A percentile compares a stretch with the other conserved stretches of the same genome.
These are phyloP conservation scores for Sigmodon hispidus DNA, from an alignment of 2,113 vertebrate species.

Conservation along the genomic window DNA sequence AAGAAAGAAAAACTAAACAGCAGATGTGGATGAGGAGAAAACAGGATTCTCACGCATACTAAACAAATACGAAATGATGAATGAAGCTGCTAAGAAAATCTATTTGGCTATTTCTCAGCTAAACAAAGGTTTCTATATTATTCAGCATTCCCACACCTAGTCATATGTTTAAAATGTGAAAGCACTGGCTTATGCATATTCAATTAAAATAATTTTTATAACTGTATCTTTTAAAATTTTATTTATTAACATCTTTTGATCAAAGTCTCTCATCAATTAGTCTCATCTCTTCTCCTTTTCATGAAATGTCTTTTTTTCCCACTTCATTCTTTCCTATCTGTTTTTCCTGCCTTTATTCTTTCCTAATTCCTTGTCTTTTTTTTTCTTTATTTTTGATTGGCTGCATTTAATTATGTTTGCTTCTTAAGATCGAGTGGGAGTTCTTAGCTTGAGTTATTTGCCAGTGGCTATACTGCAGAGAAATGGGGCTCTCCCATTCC, in stretches of 20 bases:
- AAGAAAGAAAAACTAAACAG: not conserved
- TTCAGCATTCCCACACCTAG: not conserved
- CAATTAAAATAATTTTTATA: not conserved
- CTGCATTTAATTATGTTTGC: not conserved
- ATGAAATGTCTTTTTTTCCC: not conserved
- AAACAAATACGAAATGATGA: not conserved
- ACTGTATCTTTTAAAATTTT: not conserved
- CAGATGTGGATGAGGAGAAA: not conserved
- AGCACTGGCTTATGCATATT: not conserved
- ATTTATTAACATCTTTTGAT: not conserved
- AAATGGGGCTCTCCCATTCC: not conserved
- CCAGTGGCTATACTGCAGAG: not conserved
- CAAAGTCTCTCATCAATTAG: not conserved
- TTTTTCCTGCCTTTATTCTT: too few relatives aligned
- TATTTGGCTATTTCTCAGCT: not conserved
- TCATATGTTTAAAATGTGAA: not conserved
- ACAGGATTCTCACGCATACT: not conserved
- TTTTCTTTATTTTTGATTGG: not conserved
- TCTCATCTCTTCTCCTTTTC: not conserved
- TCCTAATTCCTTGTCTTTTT: not conserved
- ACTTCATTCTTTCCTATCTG: not conserved
- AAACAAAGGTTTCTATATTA: not conserved
- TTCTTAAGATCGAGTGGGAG: not conserved
- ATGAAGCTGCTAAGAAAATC: not conserved
- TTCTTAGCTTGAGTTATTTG: not conserved